A percentile compares a stretch with the other conserved stretches of the same genome.
Conservation (phyloP, 2,888 invertebrate species). For the Drosophila heteroneura region DNA sequence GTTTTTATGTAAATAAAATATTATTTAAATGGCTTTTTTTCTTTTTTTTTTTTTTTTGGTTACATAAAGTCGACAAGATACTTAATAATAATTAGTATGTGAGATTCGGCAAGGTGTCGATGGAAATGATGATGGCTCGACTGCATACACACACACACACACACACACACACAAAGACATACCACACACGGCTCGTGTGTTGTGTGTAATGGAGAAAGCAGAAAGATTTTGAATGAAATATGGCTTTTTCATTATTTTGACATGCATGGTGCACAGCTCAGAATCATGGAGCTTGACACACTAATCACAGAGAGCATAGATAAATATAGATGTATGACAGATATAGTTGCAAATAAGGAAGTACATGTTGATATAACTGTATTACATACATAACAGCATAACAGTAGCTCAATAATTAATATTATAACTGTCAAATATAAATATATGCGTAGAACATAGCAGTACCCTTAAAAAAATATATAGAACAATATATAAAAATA, state of each 20-base stretch:
- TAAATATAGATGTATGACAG: not conserved
- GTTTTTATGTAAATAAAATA: conserved; percentile 74
- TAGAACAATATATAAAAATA: not conserved
- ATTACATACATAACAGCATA: not conserved
- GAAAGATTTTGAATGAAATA: conserved; percentile 54
- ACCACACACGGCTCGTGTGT: not conserved
- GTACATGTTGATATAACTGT: not conserved
- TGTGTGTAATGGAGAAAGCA: conserved; percentile 61
- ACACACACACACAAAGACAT: too few relatives aligned
- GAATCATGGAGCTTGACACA: conserved; percentile 57
- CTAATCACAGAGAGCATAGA: not conserved
- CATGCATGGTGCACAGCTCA: conserved; percentile 43
- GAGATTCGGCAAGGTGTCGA: conserved; percentile 72
- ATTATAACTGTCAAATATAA: not conserved
- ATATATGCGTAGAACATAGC: not conserved
- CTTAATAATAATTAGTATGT: conserved; percentile 77
- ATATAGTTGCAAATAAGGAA: not conserved
- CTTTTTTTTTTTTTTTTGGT: conserved; percentile 38
- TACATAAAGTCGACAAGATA: conserved; percentile 72
- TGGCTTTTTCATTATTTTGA: conserved; percentile 21
- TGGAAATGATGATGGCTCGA: conserved; percentile 50
- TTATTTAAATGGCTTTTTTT: conserved; percentile 68
- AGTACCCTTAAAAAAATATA: not conserved
- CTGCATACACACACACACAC: conserved; percentile 1
- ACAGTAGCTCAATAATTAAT: not conserved